phyloP scores from a whole-genome alignment of 2,113 vertebrate species.

The Tangachromis dhanisi region DNA sequence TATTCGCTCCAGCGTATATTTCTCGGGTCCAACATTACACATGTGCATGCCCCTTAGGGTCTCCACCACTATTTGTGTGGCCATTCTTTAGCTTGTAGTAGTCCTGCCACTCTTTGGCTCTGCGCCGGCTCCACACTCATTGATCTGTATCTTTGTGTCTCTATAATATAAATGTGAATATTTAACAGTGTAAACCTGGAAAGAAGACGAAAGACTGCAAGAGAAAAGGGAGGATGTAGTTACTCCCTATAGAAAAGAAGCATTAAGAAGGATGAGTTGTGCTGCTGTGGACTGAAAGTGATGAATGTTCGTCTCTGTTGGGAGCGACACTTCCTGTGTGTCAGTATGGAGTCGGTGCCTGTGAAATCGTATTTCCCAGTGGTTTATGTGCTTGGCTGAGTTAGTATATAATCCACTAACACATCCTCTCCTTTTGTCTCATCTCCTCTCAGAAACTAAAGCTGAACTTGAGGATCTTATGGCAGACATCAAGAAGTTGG shows the following conservation, averaged over 20 bases:
- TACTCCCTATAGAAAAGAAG: background rate
- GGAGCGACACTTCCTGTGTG: background rate
- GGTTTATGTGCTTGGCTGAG: background rate
- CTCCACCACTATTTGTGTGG: background rate
- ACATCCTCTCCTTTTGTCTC: background rate
- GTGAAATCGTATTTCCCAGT: background rate
- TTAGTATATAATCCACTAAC: background rate
- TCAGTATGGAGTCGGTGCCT: slow-evolving; percentile 8
- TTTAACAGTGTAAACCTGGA: background rate
- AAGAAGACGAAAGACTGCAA: background rate
- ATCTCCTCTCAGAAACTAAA: slow-evolving; percentile 82
- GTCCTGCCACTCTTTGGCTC: background rate
- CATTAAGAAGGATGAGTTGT: background rate
- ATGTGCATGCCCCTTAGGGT: background rate
- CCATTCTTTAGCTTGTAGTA: background rate
- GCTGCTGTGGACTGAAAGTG: background rate
- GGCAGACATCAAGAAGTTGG: slow-evolving; percentile 94
- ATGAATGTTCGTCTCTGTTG: background rate
- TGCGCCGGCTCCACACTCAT: background rate
- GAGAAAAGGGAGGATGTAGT: background rate
- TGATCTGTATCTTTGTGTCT: background rate
- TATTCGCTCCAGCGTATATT: too few species aligned
- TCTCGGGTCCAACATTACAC: background rate
- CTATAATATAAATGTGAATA: background rate
- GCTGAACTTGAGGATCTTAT: slow-evolving; percentile 91